A percentile compares a stretch with the other conserved stretches of the same genome.
These are phyloP conservation scores for Orthonychiurus folsomi DNA, from an alignment of 2,888 invertebrate genomes.

Conservation along the genomic window DNA sequence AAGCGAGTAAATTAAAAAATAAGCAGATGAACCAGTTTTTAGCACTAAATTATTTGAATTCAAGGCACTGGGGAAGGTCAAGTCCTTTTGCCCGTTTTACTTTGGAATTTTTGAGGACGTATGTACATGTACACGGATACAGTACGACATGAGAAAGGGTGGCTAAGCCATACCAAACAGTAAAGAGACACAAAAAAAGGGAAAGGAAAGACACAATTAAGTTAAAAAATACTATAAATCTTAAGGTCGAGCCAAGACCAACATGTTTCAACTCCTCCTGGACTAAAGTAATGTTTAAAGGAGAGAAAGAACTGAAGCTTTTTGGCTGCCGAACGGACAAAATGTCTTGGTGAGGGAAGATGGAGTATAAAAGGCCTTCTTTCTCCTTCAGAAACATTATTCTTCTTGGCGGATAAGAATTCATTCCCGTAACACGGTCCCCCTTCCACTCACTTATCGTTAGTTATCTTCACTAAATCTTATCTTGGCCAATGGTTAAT, in stretches of 20 bases:
- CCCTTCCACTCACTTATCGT: neutral
- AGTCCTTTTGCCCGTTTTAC: no score
- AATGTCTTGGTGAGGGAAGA: neutral
- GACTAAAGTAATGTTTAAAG: neutral
- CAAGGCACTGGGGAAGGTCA: no score
- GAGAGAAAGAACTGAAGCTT: neutral
- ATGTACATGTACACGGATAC: no score
- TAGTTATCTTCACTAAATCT: neutral
- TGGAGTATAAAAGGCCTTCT: neutral
- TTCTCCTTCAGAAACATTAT: neutral
- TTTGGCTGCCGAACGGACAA: neutral
- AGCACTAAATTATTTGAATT: no score
- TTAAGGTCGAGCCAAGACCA: slow-evolving; percentile 5
- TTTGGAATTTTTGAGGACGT: no score
- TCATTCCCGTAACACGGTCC: neutral
- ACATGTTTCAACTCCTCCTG: neutral
- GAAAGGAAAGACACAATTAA: slow-evolving; percentile 27
- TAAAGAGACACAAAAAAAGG: neutral
- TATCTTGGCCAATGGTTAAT: no score
- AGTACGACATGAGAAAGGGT: no score
- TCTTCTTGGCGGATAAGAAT: neutral
- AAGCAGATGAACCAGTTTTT: no score
- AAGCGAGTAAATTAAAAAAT: no score
- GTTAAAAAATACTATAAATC: slow-evolving; percentile 30
- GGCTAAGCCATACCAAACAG: no score